phyloP scores from a whole-genome alignment of 2,797 vertebrate genomes.

The Graptemys geographica region DNA sequence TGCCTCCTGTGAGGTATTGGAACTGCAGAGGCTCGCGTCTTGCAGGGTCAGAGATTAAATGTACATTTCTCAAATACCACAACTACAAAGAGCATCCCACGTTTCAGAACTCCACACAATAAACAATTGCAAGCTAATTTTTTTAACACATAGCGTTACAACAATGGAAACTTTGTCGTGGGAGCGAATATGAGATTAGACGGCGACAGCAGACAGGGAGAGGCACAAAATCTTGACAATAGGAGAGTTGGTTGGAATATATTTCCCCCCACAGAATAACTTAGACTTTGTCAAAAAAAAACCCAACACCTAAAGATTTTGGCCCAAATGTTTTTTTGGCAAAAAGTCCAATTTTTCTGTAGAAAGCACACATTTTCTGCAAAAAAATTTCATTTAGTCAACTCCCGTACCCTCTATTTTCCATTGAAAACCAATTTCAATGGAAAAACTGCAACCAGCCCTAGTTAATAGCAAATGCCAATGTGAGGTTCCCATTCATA shows the following conservation, averaged over 20 bases:
- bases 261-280: rapidly evolving
- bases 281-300: neutral
- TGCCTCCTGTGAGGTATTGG: neutral
- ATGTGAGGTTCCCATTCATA: neutral
- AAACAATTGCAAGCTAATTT: neutral
- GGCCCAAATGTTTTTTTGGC: neutral
- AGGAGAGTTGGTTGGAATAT: slow-evolving; percentile 20
- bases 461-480: neutral
- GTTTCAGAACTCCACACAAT: neutral
- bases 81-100: neutral
- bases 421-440: neutral
- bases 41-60: neutral
- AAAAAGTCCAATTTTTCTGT: neutral
- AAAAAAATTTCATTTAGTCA: neutral
- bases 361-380: neutral
- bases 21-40: neutral
- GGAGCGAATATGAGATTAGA: neutral
- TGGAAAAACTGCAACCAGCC: neutral
- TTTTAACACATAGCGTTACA: neutral
- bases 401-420: neutral
- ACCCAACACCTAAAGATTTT: rapidly evolving
- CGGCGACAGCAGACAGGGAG: rapidly evolving
- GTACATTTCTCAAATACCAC: neutral
- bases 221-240: rapidly evolving
- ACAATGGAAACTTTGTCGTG: slow-evolving; percentile 15